Evolutionary conservation across 2,113 vertebrate species (phyloP), one percentile per base, ranked within the genome.

Genomic region (Pelodiscus sinensis): DNA sequence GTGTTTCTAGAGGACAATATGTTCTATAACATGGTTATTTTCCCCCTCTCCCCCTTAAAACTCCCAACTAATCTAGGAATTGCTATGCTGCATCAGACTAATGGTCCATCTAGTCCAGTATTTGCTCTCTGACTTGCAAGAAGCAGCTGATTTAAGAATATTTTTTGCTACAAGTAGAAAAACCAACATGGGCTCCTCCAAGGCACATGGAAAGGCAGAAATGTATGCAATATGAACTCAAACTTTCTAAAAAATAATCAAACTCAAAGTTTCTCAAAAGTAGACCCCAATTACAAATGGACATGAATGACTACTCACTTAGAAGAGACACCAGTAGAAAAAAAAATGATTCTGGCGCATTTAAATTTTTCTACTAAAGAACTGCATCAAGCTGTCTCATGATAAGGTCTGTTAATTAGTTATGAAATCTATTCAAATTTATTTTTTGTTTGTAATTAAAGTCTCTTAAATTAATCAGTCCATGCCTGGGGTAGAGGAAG

Each of bases 261-360:
- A 31, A 18, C 65, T 35, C 31, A n/a, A 75, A 25, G 38, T 50
- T 44, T 50, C 73, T 77, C 73, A 77, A 13, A 77, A 14, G 38
- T 77, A 77, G 73, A 77, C 93, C 38, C 93, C 96, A 96, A 97
- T 96, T 97, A 96, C 95, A 97, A 94, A 96, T 92, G 96, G 95
- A 96, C 96, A 96, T 95, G 92, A 94, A 96, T 86, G 95, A 96
- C 96, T 96, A 96, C 95, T 97, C 94, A 60, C 90, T 97, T 97
- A 96, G 92, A 95, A 91, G 44, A 93, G 29, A 81, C 93, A 77
- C 12, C 11, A 25, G 73, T 50, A 77, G 12, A 90, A 93, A 79
- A 56, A 54, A 50, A 50, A 68, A 54, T 14, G 14, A 54, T 44
- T 75, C 71, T 13, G 24, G 22, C 10, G 11, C 18, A 44, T 75